phyloP scores from a whole-genome alignment of 2,888 invertebrate genomes.

The Ichneumoninae sp. region DNA sequence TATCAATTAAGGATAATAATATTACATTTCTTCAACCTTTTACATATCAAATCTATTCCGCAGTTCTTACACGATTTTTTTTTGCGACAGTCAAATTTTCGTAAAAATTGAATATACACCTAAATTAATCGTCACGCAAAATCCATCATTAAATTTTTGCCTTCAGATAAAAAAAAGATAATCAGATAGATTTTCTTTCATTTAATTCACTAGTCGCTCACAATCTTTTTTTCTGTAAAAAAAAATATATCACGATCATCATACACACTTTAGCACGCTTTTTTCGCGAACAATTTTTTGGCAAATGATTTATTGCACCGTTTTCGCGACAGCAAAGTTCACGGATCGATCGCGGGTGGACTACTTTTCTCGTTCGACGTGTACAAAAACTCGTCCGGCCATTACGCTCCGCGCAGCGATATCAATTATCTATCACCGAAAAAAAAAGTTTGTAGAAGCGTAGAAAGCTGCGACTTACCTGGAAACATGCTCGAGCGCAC shows the following conservation, averaged over 20 bases:
- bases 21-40: no score
- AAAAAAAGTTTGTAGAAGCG: not conserved
- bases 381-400: conserved; percentile 11
- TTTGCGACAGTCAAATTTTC: no score
- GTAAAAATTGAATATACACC: no score
- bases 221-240: not conserved
- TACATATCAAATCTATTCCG: no score
- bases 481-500: not conserved
- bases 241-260: not conserved
- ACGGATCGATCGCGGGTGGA: not conserved
- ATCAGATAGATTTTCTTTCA: no score
- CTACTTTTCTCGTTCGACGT: not conserved
- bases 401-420: not conserved
- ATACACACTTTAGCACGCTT: not conserved
- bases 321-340: not conserved
- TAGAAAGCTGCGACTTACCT: not conserved
- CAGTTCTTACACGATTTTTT: no score
- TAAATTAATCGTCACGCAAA: no score
- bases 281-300: not conserved
- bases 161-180: no score
- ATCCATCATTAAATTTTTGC: no score
- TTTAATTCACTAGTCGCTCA: no score
- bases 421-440: not conserved
- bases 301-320: not conserved
- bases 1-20: no score